These are phyloP conservation scores for Corythaeola cristata DNA, from an alignment of 2,113 vertebrate species.

Conservation along the genomic window DNA sequence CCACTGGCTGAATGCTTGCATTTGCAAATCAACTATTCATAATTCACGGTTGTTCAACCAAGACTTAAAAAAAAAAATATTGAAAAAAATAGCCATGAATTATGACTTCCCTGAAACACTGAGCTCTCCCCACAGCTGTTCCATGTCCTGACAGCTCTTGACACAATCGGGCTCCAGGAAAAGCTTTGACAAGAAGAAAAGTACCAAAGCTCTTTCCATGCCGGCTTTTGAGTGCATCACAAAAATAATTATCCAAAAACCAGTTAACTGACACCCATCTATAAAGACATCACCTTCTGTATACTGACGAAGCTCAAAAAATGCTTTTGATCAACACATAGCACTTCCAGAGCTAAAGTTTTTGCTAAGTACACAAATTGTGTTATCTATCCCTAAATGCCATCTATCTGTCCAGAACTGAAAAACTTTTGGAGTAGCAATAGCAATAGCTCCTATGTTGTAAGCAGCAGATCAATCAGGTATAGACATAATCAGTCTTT, in stretches of 20 bases:
- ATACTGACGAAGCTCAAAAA: neutral
- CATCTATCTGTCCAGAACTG: neutral
- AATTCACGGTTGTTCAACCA: conserved; percentile 3
- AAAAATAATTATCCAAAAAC: neutral
- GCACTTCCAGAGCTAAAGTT: neutral
- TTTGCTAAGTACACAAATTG: neutral
- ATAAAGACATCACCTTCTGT: neutral
- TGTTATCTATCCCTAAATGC: neutral
- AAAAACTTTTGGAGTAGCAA: neutral
- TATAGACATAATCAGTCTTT: neutral
- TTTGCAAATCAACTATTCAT: neutral
- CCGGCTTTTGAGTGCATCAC: neutral
- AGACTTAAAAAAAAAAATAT: neutral
- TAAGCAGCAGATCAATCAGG: neutral
- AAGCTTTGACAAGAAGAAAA: neutral
- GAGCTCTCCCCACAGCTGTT: neutral
- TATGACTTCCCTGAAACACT: conserved; percentile 36
- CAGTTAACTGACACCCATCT: neutral
- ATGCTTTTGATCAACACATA: neutral
- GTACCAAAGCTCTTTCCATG: neutral
- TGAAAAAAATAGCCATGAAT: neutral
- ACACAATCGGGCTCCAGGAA: neutral
- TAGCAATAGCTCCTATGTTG: neutral
- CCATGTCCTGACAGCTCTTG: neutral
- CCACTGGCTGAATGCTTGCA: neutral